Base-by-base conservation (phyloP, 2,113 vertebrate genomes). In the Polypterus senegalus region DNA sequence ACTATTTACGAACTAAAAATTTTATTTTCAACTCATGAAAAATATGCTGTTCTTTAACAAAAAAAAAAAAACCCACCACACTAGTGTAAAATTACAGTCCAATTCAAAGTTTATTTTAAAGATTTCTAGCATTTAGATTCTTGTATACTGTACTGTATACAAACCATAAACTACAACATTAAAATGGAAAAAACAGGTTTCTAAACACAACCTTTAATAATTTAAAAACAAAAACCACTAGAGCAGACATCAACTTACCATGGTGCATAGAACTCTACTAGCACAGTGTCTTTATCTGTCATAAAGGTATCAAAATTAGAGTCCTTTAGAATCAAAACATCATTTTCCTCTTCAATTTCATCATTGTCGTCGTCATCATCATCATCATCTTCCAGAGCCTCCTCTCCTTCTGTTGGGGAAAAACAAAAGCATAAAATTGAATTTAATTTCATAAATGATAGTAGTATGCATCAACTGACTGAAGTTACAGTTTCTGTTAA, bases 251-350 rank as follows among this genome's bases (percentile, higher is more conserved):
- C 27, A 27, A 71, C 83, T 63, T 66, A 98, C 96, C 96, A 98
- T 0, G 96, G 96, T 0, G 96, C 95, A 0, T 99, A 97, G 73
- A 99, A 99, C 76, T 99, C 95, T 55, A 99, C 71, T 47, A 99
- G 80, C 11, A 99, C 90, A 0, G 88, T 91, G 67, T 99, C 96
- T 71, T 91, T 94, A 67, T 83, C 92, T 11, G 85, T 84, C 54
- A 91, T 87, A 63, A 97, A 99, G 5, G 74, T 81, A 49, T 97
- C 92, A 61, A 89, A 99, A 73, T 97, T 99, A 2, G 61, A 65
- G 52, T 99, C 91, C 0, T 69, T 97, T 54, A 98, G 72, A 61
- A 98, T 66, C 54, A 91, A 73, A 6, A 99, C 93, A 0, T 89
- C 92, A 0, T 94, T 94, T 73, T 99, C 95, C n/a, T 97, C 93